Conservation (phyloP, 2,113 vertebrate species). For the Myodes glareolus region DNA sequence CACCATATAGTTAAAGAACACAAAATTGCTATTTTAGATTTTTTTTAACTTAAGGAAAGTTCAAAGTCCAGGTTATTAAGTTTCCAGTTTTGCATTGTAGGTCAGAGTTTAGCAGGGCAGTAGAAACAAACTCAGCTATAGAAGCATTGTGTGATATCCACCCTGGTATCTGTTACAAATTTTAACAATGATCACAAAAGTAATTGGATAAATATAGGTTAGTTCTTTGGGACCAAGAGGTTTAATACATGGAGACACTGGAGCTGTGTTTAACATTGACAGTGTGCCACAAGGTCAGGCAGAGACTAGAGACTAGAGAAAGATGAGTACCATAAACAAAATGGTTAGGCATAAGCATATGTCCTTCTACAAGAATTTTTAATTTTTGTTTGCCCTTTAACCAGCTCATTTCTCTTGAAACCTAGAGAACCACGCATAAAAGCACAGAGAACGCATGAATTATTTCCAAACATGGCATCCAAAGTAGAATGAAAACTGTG, state of each 20-base stretch:
- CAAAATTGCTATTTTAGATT: background rate
- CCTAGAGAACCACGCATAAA: background rate
- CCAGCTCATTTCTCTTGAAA: background rate
- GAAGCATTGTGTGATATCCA: background rate
- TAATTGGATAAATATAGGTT: conserved; percentile 7
- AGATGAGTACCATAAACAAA: background rate
- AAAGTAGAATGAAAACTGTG: background rate
- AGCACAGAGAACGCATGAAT: background rate
- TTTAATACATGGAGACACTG: conserved; percentile 32
- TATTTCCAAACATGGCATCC: background rate
- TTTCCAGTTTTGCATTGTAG: background rate
- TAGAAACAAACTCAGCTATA: background rate
- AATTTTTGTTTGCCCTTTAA: background rate
- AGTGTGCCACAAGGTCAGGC: background rate
- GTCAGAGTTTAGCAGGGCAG: background rate
- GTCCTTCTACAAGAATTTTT: background rate
- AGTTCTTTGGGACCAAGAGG: background rate
- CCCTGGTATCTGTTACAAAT: background rate
- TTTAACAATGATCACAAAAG: background rate
- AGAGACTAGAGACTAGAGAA: background rate
- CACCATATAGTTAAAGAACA: background rate
- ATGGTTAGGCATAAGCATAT: background rate
- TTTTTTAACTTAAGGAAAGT: background rate
- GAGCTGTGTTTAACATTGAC: background rate
- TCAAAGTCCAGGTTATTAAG: background rate